Conservation (phyloP, 1,140 invertebrate species). For the Caenorhabditis tropicalis region DNA sequence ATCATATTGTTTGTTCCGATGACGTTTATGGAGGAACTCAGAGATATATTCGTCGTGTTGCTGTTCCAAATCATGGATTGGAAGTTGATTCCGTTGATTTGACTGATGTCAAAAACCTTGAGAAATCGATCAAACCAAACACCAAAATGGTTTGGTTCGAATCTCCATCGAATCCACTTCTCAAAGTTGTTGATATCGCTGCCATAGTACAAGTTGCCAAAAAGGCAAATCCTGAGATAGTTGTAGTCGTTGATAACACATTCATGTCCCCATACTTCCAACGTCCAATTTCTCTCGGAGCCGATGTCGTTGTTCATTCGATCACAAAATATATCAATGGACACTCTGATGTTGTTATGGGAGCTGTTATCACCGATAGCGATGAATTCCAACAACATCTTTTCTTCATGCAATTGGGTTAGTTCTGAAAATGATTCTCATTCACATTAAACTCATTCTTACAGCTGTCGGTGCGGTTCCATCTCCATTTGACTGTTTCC, state of each 20-base stretch:
- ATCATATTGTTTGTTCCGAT: constrained; percentile 89
- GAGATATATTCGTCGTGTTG: constrained; percentile 76
- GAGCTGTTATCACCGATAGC: constrained; percentile 79
- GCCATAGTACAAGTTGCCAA: constrained; percentile 79
- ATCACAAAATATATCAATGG: constrained; percentile 98
- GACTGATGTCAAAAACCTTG: constrained; percentile 78
- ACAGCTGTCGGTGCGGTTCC: constrained; percentile 83
- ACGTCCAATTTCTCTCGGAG: constrained; percentile 87
- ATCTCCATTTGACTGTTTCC: constrained; percentile 92
- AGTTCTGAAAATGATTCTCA: neutral
- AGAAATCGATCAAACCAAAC: constrained; percentile 80
- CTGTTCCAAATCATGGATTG: constrained; percentile 77
- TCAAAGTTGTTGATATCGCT: constrained; percentile 89
- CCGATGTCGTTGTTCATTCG: constrained; percentile 90
- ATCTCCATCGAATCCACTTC: constrained; percentile 93
- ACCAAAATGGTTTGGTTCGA: constrained; percentile 97
- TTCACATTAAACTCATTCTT: neutral
- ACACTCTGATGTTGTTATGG: constrained; percentile 96
- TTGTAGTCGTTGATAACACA: constrained; percentile 94
- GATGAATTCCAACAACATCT: constrained; percentile 76
- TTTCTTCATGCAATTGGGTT: constrained; percentile 84
- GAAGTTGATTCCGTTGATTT: constrained; percentile 84
- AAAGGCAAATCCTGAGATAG: constrained; percentile 77
- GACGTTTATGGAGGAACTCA: constrained; percentile 93
- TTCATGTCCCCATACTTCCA: constrained; percentile 92